Evolutionary conservation across 2,797 vertebrate genomes (phyloP).

Genomic region (Paedocypris micromegethes): DNA sequence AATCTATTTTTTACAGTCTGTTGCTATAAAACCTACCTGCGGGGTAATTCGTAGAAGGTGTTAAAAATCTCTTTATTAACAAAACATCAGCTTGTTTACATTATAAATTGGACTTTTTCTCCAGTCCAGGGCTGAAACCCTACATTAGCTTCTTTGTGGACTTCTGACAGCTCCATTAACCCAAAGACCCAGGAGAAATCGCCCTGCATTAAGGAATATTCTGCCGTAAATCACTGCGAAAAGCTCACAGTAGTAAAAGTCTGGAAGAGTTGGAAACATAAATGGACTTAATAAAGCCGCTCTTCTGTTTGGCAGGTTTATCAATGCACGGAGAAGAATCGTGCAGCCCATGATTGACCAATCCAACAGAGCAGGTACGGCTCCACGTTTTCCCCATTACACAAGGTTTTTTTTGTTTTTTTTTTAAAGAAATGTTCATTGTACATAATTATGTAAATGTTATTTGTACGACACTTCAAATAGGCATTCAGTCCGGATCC

Average conservation of each 20-base stretch:
- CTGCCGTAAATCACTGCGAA: slow-evolving; percentile 22
- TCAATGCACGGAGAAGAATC: slow-evolving; percentile 96
- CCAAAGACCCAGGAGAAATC: slow-evolving; percentile 15
- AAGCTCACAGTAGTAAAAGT: slow-evolving; percentile 23
- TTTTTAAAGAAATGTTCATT: slow-evolving; percentile 21
- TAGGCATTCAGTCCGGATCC: slow-evolving; percentile 22
- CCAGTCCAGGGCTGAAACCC: slow-evolving; percentile 2
- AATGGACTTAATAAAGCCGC: slow-evolving; percentile 18
- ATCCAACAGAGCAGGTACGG: slow-evolving; percentile 95
- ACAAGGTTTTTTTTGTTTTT: neutral
- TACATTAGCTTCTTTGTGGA: slow-evolving; percentile 28
- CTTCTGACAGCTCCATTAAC: slow-evolving; percentile 31
- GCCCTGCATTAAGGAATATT: slow-evolving; percentile 27
- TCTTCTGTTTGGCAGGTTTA: slow-evolving; percentile 78
- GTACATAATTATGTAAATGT: slow-evolving; percentile 38
- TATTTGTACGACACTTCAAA: slow-evolving; percentile 30
- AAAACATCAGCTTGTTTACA: slow-evolving; percentile 24
- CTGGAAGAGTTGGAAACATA: slow-evolving; percentile 5
- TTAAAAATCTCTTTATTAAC: slow-evolving; percentile 17
- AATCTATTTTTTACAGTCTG: neutral
- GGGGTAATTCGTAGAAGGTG: slow-evolving; percentile 6
- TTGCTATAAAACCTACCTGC: slow-evolving; percentile 5
- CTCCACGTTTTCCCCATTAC: neutral
- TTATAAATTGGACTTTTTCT: slow-evolving; percentile 20
- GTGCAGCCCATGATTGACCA: slow-evolving; percentile 99